These are phyloP conservation scores for Myopa tessellatipennis DNA, from an alignment of 2,888 invertebrate genomes.

Conservation along the genomic window DNA sequence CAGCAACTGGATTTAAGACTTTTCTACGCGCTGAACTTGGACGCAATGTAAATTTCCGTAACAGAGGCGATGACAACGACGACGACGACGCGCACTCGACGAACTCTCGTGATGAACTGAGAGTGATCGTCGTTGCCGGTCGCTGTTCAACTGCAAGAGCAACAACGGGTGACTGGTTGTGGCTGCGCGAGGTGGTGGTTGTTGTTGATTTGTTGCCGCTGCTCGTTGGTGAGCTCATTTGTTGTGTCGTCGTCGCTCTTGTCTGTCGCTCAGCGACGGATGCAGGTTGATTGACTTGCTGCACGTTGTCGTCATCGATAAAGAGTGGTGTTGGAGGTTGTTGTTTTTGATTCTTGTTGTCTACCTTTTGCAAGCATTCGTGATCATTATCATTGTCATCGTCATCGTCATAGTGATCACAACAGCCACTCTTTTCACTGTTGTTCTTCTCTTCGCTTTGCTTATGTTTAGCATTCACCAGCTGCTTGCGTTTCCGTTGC, in stretches of 20 bases:
- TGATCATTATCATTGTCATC: constrained; percentile 9
- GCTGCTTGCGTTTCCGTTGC: constrained; percentile 9
- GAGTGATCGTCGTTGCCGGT: constrained; percentile 51
- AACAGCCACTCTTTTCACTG: constrained; percentile 48
- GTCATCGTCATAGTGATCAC: neutral
- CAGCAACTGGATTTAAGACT: constrained; percentile 45
- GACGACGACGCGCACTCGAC: constrained; percentile 53
- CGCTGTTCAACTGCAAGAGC: constrained; percentile 33
- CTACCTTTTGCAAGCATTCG: constrained; percentile 5
- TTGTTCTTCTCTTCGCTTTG: constrained; percentile 61
- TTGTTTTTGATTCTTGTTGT: constrained; percentile 37
- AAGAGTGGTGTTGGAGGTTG: constrained; percentile 39
- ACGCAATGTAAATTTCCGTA: constrained; percentile 21
- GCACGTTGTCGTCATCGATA: constrained; percentile 39
- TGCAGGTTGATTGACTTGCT: constrained; percentile 64
- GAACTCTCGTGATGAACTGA: constrained; percentile 61
- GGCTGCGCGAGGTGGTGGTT: constrained; percentile 33
- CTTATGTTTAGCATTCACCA: constrained; percentile 53
- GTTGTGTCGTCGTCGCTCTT: constrained; percentile 11
- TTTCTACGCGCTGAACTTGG: constrained; percentile 26
- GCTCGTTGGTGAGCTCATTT: constrained; percentile 35
- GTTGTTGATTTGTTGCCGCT: constrained; percentile 30
- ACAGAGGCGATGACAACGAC: constrained; percentile 40
- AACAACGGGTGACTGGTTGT: constrained; percentile 32
- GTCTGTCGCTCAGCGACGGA: constrained; percentile 51